phyloP scores from a whole-genome alignment of 2,888 invertebrate species.

The Scaptomyza reducta region DNA sequence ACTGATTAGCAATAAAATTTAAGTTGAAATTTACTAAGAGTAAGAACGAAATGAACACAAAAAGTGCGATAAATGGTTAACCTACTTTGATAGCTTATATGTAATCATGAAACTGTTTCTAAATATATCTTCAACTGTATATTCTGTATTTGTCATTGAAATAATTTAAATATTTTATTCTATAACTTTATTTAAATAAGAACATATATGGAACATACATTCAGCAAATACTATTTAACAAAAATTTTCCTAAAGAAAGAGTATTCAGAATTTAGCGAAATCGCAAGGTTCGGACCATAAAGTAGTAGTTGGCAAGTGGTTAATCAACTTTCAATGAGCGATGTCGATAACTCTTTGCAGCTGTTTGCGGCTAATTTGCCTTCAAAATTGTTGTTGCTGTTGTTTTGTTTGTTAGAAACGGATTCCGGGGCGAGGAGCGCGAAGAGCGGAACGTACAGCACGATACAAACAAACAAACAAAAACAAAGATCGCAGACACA shows the following conservation, averaged over 20 bases:
- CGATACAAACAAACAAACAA: slow-evolving; percentile 29
- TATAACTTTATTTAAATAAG: background rate
- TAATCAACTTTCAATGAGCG: slow-evolving; percentile 73
- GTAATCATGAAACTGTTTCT: background rate
- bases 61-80: slow-evolving; percentile 41
- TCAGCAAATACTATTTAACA: no score
- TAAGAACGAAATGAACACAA: slow-evolving; percentile 6
- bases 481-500: slow-evolving; percentile 39
- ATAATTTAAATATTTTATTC: slow-evolving; percentile 36
- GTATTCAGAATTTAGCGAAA: background rate
- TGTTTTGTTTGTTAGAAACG: slow-evolving; percentile 40
- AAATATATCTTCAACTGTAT: background rate
- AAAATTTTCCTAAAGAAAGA: background rate
- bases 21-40: slow-evolving; percentile 27
- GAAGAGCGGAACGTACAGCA: slow-evolving; percentile 21
- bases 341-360: slow-evolving; percentile 63
- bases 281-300: slow-evolving; percentile 31
- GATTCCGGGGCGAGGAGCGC: slow-evolving; percentile 3
- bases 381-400: slow-evolving; percentile 52
- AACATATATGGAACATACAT: no score
- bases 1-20: slow-evolving; percentile 35
- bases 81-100: slow-evolving; percentile 36
- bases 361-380: slow-evolving; percentile 72
- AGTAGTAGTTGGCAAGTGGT: slow-evolving; percentile 68
- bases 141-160: slow-evolving; percentile 43